Conservation (phyloP, 2,797 vertebrate genomes). For the Limosa lapponica region DNA sequence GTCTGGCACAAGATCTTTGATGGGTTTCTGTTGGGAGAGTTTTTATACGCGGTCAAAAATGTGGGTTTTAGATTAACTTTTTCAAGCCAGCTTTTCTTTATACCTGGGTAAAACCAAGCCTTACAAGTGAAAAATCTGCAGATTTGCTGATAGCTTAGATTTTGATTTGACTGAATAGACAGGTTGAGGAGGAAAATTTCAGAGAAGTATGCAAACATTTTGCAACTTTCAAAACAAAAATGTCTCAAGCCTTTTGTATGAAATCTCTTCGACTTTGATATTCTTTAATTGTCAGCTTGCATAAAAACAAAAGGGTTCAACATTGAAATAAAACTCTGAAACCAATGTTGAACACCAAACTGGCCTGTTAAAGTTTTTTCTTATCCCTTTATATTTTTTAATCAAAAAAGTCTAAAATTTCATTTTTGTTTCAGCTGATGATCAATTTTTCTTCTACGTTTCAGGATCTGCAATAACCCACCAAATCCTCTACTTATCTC, state of each 20-base stretch:
- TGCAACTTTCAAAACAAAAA: slow-evolving; percentile 1
- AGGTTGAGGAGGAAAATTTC: neutral
- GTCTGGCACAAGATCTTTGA: neutral
- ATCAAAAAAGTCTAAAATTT: neutral
- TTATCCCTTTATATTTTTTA: neutral
- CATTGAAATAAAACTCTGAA: neutral
- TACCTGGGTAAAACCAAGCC: neutral
- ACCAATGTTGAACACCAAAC: neutral
- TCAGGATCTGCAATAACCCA: slow-evolving; percentile 27
- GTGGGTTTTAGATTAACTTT: neutral
- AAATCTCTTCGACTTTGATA: neutral
- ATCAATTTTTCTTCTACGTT: slow-evolving; percentile 8
- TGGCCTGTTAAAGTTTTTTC: neutral
- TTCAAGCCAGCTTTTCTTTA: neutral
- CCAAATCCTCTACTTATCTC: slow-evolving; percentile 30
- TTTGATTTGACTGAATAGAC: neutral
- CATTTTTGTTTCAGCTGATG: neutral
- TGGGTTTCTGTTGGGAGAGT: neutral
- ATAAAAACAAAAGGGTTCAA: neutral
- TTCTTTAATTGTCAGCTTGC: neutral
- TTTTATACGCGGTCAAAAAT: neutral
- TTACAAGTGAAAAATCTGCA: neutral
- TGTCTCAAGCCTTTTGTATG: neutral
- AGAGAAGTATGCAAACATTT: neutral
- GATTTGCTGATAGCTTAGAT: neutral